Conservation (phyloP, 2,797 vertebrate species). For the Enteromius paludinosus region DNA sequence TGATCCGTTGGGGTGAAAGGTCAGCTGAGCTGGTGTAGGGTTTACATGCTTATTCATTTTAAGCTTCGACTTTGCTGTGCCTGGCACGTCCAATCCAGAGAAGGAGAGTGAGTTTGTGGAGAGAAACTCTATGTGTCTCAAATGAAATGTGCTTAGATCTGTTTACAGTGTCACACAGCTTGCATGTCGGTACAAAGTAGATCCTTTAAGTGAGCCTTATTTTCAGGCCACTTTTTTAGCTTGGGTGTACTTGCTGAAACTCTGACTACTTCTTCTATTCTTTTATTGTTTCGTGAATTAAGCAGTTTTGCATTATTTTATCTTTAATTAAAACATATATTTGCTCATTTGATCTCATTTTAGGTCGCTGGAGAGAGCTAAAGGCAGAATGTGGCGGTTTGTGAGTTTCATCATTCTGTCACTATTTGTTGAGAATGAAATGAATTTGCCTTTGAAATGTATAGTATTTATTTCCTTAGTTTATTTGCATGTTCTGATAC, state of each 20-base stretch:
- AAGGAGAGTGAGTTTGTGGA: not conserved
- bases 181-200: not conserved
- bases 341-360: not conserved
- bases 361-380: not conserved
- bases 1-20: slow-evolving; percentile 29
- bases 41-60: slow-evolving; percentile 15
- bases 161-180: not conserved
- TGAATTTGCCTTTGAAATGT: not conserved
- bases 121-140: not conserved
- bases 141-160: not conserved
- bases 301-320: not conserved
- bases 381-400: not conserved
- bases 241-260: not conserved
- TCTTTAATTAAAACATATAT: not conserved
- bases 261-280: not conserved
- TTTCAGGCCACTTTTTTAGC: not conserved
- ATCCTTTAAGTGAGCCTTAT: not conserved
- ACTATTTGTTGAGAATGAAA: not conserved
- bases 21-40: slow-evolving; percentile 23
- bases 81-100: slow-evolving; percentile 3
- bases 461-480: not conserved
- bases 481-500: not conserved
- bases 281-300: not conserved
- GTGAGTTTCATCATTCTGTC: not conserved
- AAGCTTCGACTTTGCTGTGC: not conserved